Base-by-base conservation (phyloP, 2,113 vertebrate species). In the Aphelocoma coerulescens region DNA sequence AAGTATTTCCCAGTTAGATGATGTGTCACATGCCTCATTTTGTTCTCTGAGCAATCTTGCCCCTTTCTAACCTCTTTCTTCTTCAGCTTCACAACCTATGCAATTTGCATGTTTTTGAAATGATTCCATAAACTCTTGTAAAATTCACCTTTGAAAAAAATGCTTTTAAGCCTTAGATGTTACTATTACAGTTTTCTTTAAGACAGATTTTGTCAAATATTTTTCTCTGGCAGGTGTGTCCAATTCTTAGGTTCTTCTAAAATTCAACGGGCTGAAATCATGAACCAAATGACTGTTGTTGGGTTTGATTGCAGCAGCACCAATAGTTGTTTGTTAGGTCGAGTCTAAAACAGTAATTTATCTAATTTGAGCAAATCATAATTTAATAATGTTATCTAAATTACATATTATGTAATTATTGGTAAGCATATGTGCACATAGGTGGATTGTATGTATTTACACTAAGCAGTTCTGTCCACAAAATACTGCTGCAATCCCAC, bases 321-420 rank as follows among this genome's bases (percentile, higher is more conserved):
- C 54, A 66, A 44, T 9, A 75, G 30, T 77, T 89, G 66, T 55
- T 95, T 85, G 26, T 79, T 93, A 76, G 35, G 59, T 39, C 13
- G 21, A 63, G 35, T 76, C 67, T 77, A 43, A 80, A 84, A 7
- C 51, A 88, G 23, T 67, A 83, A 93, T 85, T 87, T 6, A 43
- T 72, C 44, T 84, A 68, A 95, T 73, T 77, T 61, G 59, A 91
- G 52, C 30, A 88, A 84, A 86, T 91, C 37, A 37, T 86, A 94
- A 95, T 84, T 75, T 80, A 91, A 92, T 97, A 91, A 78, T 59
- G 61, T 77, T 97, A 96, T 96, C 86, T 96, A 93, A 93, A 84
- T 87, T 81, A 18, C 18, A 48, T n/a, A 48, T 92, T 79, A 67
- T 84, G 52, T 84, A 92, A 84, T 96, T 89, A 59, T 86, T 17